These are phyloP conservation scores for Oplegnathus fasciatus DNA, from an alignment of 2,113 vertebrate species.

Conservation along the genomic window DNA sequence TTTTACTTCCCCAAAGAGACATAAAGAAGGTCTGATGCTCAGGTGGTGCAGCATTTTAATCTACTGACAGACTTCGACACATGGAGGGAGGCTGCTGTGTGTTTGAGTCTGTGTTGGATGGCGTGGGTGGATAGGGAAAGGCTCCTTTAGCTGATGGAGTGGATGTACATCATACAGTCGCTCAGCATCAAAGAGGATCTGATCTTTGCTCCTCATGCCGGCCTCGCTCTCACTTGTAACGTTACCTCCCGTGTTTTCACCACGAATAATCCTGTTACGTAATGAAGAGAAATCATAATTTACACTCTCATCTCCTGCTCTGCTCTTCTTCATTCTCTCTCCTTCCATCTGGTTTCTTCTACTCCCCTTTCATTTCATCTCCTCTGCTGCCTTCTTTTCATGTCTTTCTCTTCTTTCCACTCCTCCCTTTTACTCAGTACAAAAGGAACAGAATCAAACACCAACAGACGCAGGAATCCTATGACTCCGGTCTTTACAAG, in stretches of 20 bases:
- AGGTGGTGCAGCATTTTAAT: not conserved
- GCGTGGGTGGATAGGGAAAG: not conserved
- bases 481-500: no score
- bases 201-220: not conserved
- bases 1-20: no score
- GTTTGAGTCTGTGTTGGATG: not conserved
- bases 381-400: not conserved
- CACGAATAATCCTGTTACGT: slow-evolving; percentile 9
- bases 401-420: not conserved
- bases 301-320: not conserved
- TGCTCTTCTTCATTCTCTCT: not conserved
- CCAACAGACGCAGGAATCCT: not conserved
- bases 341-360: not conserved
- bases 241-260: no score
- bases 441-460: no score
- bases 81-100: not conserved
- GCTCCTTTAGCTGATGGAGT: not conserved
- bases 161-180: not conserved
- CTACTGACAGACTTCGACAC: not conserved
- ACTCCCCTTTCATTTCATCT: not conserved
- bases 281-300: not conserved
- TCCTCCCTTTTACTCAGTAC: not conserved
- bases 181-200: slow-evolving; percentile 7
- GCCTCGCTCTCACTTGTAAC: not conserved
- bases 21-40: not conserved